These are phyloP conservation scores for Megaceryle torquata DNA, from an alignment of 2,113 vertebrate genomes.

Conservation along the genomic window DNA sequence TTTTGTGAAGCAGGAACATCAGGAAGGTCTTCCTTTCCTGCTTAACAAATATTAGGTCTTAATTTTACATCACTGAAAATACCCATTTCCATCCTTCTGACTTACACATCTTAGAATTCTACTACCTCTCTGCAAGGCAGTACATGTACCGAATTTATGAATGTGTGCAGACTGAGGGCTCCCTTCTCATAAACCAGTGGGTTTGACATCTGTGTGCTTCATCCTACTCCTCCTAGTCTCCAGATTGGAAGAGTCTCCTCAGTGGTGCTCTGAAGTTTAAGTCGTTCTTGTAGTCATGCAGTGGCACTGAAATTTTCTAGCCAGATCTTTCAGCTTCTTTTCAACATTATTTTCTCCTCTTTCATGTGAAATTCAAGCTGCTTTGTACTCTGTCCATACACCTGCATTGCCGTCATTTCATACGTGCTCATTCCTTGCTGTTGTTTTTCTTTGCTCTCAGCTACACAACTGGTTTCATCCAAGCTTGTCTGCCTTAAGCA, in stretches of 20 bases:
- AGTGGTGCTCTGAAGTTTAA: neutral
- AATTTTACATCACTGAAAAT: neutral
- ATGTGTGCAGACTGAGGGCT: neutral
- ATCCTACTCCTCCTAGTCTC: neutral
- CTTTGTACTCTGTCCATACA: neutral
- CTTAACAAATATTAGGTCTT: neutral
- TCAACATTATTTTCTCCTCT: neutral
- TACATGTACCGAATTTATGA: neutral
- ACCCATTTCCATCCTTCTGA: neutral
- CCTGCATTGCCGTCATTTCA: neutral
- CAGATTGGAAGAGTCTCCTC: neutral
- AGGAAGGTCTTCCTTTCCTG: neutral
- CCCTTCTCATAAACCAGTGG: rapidly evolving
- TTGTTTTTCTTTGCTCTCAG: neutral
- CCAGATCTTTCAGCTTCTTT: neutral
- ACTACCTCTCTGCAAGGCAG: neutral
- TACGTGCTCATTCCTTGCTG: neutral
- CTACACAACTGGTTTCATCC: neutral
- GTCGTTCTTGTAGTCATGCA: neutral
- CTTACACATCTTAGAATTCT: neutral
- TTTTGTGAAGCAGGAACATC: neutral
- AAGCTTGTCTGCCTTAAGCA: neutral
- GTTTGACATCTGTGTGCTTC: rapidly evolving
- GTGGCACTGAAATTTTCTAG: neutral
- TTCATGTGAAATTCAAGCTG: neutral